A percentile compares a stretch with the other conserved stretches of the same genome.
Evolutionary conservation across 2,797 vertebrate genomes (phyloP).

Genomic region (Microctenopoma lineatum): DNA sequence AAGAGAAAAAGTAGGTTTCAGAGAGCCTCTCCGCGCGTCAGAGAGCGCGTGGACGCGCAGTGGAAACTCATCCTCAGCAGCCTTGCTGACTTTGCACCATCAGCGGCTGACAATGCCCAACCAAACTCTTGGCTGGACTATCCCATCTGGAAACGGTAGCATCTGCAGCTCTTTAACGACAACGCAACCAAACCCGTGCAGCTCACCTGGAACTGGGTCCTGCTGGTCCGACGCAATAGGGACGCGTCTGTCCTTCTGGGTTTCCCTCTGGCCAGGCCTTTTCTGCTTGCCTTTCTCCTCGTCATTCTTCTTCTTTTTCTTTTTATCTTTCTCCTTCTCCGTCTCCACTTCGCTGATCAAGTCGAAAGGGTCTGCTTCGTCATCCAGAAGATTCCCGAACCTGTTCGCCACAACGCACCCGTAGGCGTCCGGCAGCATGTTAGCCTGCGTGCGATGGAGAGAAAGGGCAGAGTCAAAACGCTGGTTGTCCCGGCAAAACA

Average conservation of each 20-base stretch:
- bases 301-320: constrained; percentile 51
- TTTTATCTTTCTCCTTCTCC: constrained; percentile 74
- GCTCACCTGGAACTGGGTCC: constrained; percentile 44
- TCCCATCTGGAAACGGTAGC: constrained; percentile 69
- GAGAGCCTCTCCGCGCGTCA: no score
- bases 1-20: no score
- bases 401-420: constrained; percentile 90
- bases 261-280: constrained; percentile 82
- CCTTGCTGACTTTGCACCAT: constrained; percentile 51
- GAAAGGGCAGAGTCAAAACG: background rate
- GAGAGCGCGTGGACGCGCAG: no score
- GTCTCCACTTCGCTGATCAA: constrained; percentile 81
- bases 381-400: constrained; percentile 90
- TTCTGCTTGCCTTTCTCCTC: constrained; percentile 71
- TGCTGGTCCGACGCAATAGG: constrained; percentile 19
- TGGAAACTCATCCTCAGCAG: constrained; percentile 10
- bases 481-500: background rate
- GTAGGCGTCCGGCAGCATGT: constrained; percentile 87
- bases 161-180: constrained; percentile 4
- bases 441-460: constrained; percentile 68
- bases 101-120: constrained; percentile 54
- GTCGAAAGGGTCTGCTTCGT: constrained; percentile 92
- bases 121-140: constrained; percentile 29
- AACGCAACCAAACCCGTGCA: background rate
- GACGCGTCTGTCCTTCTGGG: constrained; percentile 83